These are phyloP conservation scores for Tenthredo notha DNA, from an alignment of 2,888 invertebrate genomes.

Conservation along the genomic window DNA sequence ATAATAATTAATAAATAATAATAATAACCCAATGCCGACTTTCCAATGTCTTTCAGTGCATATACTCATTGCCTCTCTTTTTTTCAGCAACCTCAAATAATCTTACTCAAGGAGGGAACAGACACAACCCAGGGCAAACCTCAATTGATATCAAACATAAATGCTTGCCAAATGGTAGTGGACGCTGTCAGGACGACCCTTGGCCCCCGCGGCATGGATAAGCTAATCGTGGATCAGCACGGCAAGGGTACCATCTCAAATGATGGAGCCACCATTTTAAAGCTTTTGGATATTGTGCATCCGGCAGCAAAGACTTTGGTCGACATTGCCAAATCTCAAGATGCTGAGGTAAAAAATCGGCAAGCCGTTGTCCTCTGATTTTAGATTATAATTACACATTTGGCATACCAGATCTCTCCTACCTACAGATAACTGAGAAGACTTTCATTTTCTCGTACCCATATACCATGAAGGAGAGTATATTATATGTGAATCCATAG, in stretches of 20 bases:
- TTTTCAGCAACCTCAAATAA: constrained; percentile 96
- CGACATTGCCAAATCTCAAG: constrained; percentile 99
- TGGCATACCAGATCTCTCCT: not conserved
- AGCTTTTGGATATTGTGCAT: constrained; percentile 97
- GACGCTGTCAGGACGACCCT: constrained; percentile 98
- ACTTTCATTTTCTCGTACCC: not conserved
- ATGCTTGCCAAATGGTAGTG: constrained; percentile 96
- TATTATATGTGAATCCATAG: constrained; percentile 66
- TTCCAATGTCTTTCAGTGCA: not conserved
- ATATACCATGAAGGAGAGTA: constrained; percentile 66
- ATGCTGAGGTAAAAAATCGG: constrained; percentile 89
- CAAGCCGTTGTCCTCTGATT: not conserved
- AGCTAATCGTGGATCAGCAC: constrained; percentile 93
- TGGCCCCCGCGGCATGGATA: constrained; percentile 99
- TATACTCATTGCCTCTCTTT: not conserved
- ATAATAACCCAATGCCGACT: no score
- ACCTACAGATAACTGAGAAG: constrained; percentile 2
- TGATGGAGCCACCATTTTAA: constrained; percentile 99
- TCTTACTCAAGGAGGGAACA: constrained; percentile 98
- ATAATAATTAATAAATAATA: not conserved
- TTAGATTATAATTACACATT: not conserved
- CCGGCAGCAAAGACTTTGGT: constrained; percentile 99
- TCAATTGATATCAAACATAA: constrained; percentile 97
- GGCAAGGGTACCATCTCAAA: constrained; percentile 99
- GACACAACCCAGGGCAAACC: constrained; percentile 97